Evolutionary conservation across 2,113 vertebrate species (phyloP).

Genomic region (Dryoscopus gambensis): DNA sequence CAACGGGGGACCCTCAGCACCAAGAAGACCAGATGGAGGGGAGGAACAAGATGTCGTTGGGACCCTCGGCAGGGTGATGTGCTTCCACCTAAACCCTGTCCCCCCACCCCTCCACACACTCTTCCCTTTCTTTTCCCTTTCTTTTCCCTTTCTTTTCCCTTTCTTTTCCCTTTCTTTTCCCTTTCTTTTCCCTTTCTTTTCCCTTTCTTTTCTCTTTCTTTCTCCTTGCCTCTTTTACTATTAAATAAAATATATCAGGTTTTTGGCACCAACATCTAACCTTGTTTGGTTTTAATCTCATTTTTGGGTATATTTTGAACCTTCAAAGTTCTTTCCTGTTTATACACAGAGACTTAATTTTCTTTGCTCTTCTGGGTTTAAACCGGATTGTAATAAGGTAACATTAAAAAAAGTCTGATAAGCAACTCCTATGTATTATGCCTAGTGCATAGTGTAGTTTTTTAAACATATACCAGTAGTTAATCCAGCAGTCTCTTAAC

Average conservation of each 20-base stretch:
- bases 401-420: neutral
- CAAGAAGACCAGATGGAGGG: neutral
- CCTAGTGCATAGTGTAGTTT: neutral
- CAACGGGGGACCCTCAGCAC: accelerated
- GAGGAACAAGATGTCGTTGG: accelerated
- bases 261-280: neutral
- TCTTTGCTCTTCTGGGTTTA: neutral
- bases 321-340: neutral
- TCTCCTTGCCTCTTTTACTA: neutral
- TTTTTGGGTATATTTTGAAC: neutral
- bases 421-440: neutral
- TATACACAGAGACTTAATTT: neutral
- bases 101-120: neutral
- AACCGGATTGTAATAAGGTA: neutral
- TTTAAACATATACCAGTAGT: neutral
- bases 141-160: too few relatives aligned
- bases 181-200: neutral
- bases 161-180: neutral
- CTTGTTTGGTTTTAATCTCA: neutral
- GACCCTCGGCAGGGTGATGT: neutral
- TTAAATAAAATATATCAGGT: neutral
- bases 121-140: neutral
- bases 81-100: neutral
- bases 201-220: neutral
- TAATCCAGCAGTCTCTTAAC: neutral